Percentiles rank a stretch among this genome's conserved stretches.
Evolutionary conservation across 2,888 invertebrate genomes (phyloP).

Genomic region (Zaprionus obscuricornis): DNA sequence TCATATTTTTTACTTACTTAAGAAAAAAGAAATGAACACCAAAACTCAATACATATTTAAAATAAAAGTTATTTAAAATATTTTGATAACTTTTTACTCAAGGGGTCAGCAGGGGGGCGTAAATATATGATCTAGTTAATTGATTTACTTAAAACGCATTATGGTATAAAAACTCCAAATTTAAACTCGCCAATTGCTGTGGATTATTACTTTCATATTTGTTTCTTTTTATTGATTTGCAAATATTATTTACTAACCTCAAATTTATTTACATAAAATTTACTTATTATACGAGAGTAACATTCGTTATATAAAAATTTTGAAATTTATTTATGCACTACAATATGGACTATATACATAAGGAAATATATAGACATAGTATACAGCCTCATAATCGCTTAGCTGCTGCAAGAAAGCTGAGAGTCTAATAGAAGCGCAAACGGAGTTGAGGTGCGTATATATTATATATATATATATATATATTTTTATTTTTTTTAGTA

Average conservation of each 20-base stretch:
- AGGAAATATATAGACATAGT: conserved; percentile 26
- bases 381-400: conserved; percentile 26
- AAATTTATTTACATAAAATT: conserved; percentile 62
- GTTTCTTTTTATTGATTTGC: conserved; percentile 32
- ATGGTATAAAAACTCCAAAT: conserved; percentile 54
- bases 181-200: conserved; percentile 63
- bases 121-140: conserved; percentile 2
- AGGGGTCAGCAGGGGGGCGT: too few relatives aligned
- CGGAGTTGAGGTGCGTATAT: conserved; percentile 7
- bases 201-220: too few relatives aligned
- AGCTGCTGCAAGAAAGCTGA: conserved; percentile 47
- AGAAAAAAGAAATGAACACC: conserved; percentile 7
- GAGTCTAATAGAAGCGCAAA: conserved; percentile 13
- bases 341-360: conserved; percentile 37
- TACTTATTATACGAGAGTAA: conserved; percentile 64
- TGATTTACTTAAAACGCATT: conserved; percentile 58
- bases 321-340: conserved; percentile 41
- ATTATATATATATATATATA: conserved; percentile 13
- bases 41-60: background rate
- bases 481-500: conserved; percentile 13
- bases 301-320: conserved; percentile 61
- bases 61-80: too few relatives aligned
- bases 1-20: conserved; percentile 18
- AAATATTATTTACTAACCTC: conserved; percentile 36
- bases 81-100: too few relatives aligned